These are phyloP conservation scores for Regulus satrapa DNA, from an alignment of 2,113 vertebrate species.

Conservation along the genomic window DNA sequence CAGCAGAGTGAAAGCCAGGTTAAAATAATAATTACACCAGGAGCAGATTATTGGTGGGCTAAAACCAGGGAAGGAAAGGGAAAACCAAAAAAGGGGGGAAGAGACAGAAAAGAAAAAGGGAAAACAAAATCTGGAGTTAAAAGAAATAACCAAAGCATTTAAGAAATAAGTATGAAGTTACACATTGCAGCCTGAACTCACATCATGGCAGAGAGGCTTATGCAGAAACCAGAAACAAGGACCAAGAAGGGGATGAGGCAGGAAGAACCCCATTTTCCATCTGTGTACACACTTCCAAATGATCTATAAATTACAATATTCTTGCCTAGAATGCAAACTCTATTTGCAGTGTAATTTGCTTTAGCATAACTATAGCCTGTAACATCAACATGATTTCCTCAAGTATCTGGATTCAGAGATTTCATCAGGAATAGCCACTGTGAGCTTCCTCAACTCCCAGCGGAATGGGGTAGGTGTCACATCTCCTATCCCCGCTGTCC, in stretches of 20 bases:
- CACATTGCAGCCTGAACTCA: not conserved
- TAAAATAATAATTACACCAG: not conserved
- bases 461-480: not conserved
- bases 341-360: not conserved
- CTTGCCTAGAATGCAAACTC: not conserved
- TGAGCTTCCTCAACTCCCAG: not conserved
- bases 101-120: not conserved
- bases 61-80: not conserved
- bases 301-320: not conserved
- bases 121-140: not conserved
- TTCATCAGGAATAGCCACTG: not conserved
- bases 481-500: not conserved
- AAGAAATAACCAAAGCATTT: not conserved
- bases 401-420: not conserved
- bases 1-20: not conserved
- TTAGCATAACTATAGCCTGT: fast-evolving
- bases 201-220: not conserved
- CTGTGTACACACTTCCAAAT: not conserved
- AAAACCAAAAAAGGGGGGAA: fast-evolving
- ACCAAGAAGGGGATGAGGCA: not conserved
- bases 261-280: not conserved
- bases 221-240: not conserved
- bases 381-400: not conserved
- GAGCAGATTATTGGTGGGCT: not conserved
- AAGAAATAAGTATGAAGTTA: not conserved